Evolutionary conservation across 2,888 invertebrate species (phyloP), one percentile per base, ranked within the genome.

Genomic region (Brachyptera putata): DNA sequence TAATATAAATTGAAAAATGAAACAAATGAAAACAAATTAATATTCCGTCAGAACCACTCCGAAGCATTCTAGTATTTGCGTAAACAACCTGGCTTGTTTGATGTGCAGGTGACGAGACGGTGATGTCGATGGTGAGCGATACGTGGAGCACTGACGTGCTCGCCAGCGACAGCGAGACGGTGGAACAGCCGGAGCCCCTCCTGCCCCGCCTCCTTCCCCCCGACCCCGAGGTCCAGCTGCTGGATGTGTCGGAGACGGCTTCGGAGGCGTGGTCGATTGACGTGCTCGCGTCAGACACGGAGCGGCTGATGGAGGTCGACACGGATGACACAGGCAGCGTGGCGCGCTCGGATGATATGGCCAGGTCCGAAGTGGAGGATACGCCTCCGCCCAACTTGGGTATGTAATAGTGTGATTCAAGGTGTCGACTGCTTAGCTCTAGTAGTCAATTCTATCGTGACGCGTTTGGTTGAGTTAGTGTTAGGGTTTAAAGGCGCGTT

Each of bases 251-350:
- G 1, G 95, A 96, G 72, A 94, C 96, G 1, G 92, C 95, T 18
- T 95, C 95, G 68, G 97, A 98, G 76, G 95, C 95, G 0, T 98
- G 98, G 98, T 95, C 95, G 70, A 96, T 95, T 60, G 97, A 98
- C 75, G 97, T 97, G 14, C 77, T 95, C 48, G 89, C 91, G 0
- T 95, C 94, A 1, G 96, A 96, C 74, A 94, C 94, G 18, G 92
- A 94, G 69, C 83, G 95, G 60, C 81, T 95, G 68, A 91, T 91
- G 0, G 95, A 96, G 79, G 88, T 89, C 65, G 87, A 87, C 68
- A 84, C 83, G 21, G 85, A 85, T 68, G 85, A 85, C 67, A 78
- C 81, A 1, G 81, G 79, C 1, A 84, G 84, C 68, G 83, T 85
- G 14, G 82, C 84, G 2, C 77, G 89, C 63, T 91, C 91, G 0